Base-by-base conservation (phyloP, 1,140 invertebrate species). In the Drosophila melanica region DNA sequence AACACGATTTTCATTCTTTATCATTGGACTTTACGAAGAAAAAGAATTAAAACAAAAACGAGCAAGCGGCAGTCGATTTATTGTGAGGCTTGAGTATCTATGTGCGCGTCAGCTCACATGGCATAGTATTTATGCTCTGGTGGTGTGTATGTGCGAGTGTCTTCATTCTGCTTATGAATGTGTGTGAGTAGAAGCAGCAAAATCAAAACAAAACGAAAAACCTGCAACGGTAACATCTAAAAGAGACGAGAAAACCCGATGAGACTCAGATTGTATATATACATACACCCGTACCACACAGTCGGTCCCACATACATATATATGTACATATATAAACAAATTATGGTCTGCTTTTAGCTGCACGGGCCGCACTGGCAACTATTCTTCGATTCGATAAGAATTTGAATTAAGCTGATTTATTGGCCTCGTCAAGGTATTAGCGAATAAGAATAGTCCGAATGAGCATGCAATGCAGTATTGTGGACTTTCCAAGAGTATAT, bases 191-290 rank as follows among this genome's bases (percentile, higher is more conserved):
- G 82, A 86, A 86, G 79, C 60, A 86, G 79, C 79, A 72, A 87
- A 86, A 86, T 77, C 82, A 86, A 86, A 86, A 86, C 82, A 86
- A 86, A 86, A 87, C 82, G 76, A 82, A 87, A 87, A 87, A 87
- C 84, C 79, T 87, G 84, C 82, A 66, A 70, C 76, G 51, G 53
- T 55, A 72, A 57, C 47, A 59, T 53, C 59, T 71, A 51, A 53
- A 62, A 48, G 35, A 33, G 33, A 42, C 39, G 33, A 39, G 42
- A 66, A 66, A 59, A 16, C 62, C 57, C 30, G 30, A 12, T 30
- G 35, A 64, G 23, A 14, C 23, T 35, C 1, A 41, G 18, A 42
- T 3, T 8, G 11, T 37, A 11, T 12, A 27, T 11, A 53, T 33
- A 9, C 6, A 9, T 20, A 20, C 44, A 41, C 14, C 4, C 12